A percentile compares a stretch with the other conserved stretches of the same genome.
Conservation (phyloP, 1,140 invertebrate genomes). For the Lepeophtheirus salmonis region DNA sequence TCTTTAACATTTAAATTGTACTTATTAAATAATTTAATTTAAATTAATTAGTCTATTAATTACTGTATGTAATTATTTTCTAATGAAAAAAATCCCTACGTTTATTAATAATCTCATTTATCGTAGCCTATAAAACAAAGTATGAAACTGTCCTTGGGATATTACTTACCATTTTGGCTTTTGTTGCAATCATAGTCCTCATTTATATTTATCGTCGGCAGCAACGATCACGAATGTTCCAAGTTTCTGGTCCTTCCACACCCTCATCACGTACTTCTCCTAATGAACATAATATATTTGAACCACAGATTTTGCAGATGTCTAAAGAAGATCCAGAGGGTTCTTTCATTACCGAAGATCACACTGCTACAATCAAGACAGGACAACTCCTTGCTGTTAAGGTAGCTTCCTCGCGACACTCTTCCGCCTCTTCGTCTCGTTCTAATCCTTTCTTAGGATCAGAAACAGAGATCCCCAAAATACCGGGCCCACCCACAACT, state of each 20-base stretch:
- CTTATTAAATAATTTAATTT: too few relatives aligned
- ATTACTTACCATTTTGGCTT: not conserved
- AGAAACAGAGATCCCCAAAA: not conserved
- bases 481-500: not conserved
- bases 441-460: not conserved
- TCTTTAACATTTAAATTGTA: too few relatives aligned
- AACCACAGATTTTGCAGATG: not conserved
- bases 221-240: not conserved
- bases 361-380: not conserved
- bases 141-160: not conserved
- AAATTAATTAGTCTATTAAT: too few relatives aligned
- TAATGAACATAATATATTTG: not conserved
- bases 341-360: not conserved
- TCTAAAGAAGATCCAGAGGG: not conserved
- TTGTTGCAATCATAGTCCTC: not conserved
- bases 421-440: not conserved
- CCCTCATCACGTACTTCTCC: not conserved
- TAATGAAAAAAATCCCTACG: too few relatives aligned
- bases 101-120: too few relatives aligned
- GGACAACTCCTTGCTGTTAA: not conserved
- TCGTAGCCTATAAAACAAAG: not conserved
- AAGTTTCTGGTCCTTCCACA: not conserved
- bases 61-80: too few relatives aligned
- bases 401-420: not conserved
- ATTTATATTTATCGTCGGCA: not conserved